phyloP scores from a whole-genome alignment of 2,888 invertebrate species.

The Neoascia interrupta region DNA sequence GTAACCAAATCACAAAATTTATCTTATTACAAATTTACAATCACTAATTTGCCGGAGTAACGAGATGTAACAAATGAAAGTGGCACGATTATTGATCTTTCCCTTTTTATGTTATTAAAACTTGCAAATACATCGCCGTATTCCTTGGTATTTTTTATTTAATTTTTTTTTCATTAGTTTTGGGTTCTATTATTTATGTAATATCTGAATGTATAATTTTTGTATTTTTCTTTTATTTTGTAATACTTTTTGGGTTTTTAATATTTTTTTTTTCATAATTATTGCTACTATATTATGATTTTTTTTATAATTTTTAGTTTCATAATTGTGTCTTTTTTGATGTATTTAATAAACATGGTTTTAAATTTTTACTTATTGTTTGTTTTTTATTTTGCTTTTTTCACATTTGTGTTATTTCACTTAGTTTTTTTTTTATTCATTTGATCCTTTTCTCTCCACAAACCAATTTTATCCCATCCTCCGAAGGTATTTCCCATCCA shows the following conservation, averaged over 20 bases:
- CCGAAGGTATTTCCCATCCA: background rate
- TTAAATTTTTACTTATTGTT: slow-evolving; percentile 56
- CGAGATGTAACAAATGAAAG: slow-evolving; percentile 16
- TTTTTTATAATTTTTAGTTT: slow-evolving; percentile 46
- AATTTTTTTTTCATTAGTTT: slow-evolving; percentile 21
- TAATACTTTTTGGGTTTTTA: slow-evolving; percentile 65
- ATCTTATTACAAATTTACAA: slow-evolving; percentile 35
- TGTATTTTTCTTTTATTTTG: slow-evolving; percentile 50
- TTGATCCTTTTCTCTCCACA: too few species aligned
- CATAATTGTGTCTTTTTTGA: slow-evolving; percentile 55
- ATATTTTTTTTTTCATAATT: slow-evolving; percentile 71
- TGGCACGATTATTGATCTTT: slow-evolving; percentile 20
- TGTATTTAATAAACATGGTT: slow-evolving; percentile 58
- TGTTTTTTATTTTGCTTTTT: slow-evolving; percentile 49
- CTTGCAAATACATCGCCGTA: slow-evolving; percentile 21
- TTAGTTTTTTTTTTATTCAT: background rate
- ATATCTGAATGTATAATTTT: slow-evolving; percentile 15
- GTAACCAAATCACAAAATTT: slow-evolving; percentile 27
- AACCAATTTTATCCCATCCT: background rate
- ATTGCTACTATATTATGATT: slow-evolving; percentile 53
- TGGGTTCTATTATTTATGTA: slow-evolving; percentile 38
- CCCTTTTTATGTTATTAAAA: slow-evolving; percentile 8
- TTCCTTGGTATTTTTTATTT: slow-evolving; percentile 25
- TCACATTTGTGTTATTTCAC: slow-evolving; percentile 3
- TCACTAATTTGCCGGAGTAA: slow-evolving; percentile 12